Base-by-base conservation (phyloP, 2,888 invertebrate species). In the Drosophila picticornis region DNA sequence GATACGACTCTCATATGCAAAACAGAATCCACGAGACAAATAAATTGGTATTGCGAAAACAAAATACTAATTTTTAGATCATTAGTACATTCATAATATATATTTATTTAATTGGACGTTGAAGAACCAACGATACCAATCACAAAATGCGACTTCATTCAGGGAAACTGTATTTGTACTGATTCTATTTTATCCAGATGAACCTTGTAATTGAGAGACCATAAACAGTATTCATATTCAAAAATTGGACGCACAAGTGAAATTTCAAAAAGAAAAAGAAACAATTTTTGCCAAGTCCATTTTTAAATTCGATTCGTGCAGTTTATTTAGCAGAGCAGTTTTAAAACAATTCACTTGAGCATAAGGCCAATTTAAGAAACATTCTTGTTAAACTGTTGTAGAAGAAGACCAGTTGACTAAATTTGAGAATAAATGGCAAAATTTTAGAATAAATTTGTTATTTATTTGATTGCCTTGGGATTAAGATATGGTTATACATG, bases 381-480 rank as follows among this genome's bases (percentile, higher is more conserved):
- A 7, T 5, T 7, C 1, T 11, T 31, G 11, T 6, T 29, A 7
- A 52, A 25, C 13, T 34, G 13, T 31, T 38, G n/a, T n/a, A 34
- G 29, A 27, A 50, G 25, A 48, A 52, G 19, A 57, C 29, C 34
- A 57, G 31, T 36, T 29, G 1, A 48, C 22, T 43, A 50, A 29
- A n/a, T 22, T 13, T 34, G 34, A 34, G 2, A 34, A 34, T 34
- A 16, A 34, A 43, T 43, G 13, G 27, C 58, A 36, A 55, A 65
- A 38, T 38, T 53, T 22, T 13, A 58, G 19, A 48, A 29, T 52
- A 57, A 60, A 59, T 62, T 62, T 46, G 48, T 52, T 58, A 78
- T 57, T 67, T 63, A 67, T 60, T 34, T 46, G 16, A 32, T 60
- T 43, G 25, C 25, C 27, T 19, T 34, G 2, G 34, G 48, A 40